Evolutionary conservation across 2,888 invertebrate genomes (phyloP).

Genomic region (Scaptomyza polygonia): DNA sequence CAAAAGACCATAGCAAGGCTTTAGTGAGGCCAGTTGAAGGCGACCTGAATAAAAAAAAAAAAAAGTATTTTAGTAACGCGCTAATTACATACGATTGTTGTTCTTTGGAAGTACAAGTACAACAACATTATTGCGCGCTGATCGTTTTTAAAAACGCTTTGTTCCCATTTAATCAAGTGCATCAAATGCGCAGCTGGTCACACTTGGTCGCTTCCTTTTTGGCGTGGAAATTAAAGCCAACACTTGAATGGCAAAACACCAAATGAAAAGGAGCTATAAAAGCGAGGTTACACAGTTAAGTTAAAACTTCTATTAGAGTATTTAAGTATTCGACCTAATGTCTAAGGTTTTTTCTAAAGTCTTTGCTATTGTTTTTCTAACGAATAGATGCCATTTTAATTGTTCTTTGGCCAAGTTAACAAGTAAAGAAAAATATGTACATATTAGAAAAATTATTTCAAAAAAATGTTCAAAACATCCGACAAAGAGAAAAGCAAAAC

Average conservation of each 20-base stretch:
- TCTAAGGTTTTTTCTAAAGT: background rate
- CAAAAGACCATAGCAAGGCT: conserved; percentile 56
- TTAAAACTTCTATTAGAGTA: background rate
- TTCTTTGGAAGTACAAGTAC: conserved; percentile 59
- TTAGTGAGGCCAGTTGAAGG: conserved; percentile 42
- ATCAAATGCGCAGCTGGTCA: conserved; percentile 23
- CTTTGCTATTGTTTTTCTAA: conserved; percentile 28
- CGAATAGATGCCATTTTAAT: conserved; percentile 59
- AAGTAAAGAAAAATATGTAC: conserved; percentile 48
- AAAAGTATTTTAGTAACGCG: conserved; percentile 71
- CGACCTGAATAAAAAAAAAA: conserved; percentile 70
- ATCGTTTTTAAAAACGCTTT: conserved; percentile 14
- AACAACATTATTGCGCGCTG: conserved; percentile 21
- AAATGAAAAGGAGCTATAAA: too few species aligned
- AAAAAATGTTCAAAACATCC: conserved; percentile 26
- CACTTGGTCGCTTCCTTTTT: conserved; percentile 18
- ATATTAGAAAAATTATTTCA: conserved; percentile 59
- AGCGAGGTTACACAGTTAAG: too few species aligned
- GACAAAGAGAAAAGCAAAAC: conserved; percentile 40
- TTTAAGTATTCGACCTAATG: conserved; percentile 1
- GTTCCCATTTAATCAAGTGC: conserved; percentile 2
- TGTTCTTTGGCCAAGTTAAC: conserved; percentile 54
- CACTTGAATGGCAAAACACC: background rate
- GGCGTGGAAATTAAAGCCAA: background rate
- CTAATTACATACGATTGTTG: conserved; percentile 72